These are phyloP conservation scores for Anastrepha obliqua DNA, from an alignment of 1,140 invertebrate species.

Conservation along the genomic window DNA sequence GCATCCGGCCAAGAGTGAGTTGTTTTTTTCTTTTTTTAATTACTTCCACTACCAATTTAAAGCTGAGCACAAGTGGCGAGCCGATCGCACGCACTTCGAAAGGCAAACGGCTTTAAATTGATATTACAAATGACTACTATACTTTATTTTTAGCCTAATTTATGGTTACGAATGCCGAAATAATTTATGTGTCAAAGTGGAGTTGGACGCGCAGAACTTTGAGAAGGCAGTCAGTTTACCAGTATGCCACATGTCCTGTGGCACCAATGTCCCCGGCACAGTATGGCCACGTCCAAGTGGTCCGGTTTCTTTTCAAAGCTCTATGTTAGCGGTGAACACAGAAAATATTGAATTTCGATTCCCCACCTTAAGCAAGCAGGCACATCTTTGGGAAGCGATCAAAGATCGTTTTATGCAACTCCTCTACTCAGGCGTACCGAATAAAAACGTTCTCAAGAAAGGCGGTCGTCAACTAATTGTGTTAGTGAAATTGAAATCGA, in stretches of 20 bases:
- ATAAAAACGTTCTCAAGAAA: slow-evolving; percentile 59
- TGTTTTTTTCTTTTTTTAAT: too few relatives aligned
- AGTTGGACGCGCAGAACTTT: slow-evolving; percentile 74
- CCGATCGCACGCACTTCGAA: too few relatives aligned
- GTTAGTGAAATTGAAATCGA: slow-evolving; percentile 63
- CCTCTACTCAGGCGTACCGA: slow-evolving; percentile 64
- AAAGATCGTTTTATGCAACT: slow-evolving; percentile 64
- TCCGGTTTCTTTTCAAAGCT: slow-evolving; percentile 77
- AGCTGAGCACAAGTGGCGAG: too few relatives aligned
- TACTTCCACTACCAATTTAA: too few relatives aligned
- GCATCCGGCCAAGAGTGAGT: neutral
- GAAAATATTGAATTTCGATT: slow-evolving; percentile 62
- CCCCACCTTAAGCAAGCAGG: slow-evolving; percentile 57
- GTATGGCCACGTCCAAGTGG: slow-evolving; percentile 86
- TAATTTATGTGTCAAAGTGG: slow-evolving; percentile 76
- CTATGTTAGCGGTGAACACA: slow-evolving; percentile 78
- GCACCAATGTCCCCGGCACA: slow-evolving; percentile 76
- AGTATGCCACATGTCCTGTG: slow-evolving; percentile 80
- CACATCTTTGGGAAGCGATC: slow-evolving; percentile 64
- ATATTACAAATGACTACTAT: too few relatives aligned
- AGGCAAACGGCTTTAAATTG: too few relatives aligned
- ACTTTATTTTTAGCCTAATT: slow-evolving; percentile 61
- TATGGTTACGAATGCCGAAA: slow-evolving; percentile 78
- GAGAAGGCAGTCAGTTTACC: slow-evolving; percentile 77
- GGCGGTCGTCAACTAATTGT: slow-evolving; percentile 68